These are phyloP conservation scores for Lasius fuliginosus DNA, from an alignment of 2,888 invertebrate genomes.

Conservation along the genomic window DNA sequence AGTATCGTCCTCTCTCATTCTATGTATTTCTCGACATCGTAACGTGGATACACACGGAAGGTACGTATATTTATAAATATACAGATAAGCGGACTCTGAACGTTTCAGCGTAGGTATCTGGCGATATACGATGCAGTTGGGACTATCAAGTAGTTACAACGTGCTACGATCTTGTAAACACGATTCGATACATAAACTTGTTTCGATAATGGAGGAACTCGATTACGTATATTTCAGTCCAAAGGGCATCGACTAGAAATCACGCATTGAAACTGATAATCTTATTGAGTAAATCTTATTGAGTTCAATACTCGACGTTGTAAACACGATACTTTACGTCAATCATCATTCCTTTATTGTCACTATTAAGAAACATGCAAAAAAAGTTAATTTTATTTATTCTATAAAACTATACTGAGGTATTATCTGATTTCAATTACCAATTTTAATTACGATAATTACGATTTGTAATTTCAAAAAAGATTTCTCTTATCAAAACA, in stretches of 20 bases:
- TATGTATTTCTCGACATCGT: slow-evolving; percentile 12
- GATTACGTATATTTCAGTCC: slow-evolving; percentile 34
- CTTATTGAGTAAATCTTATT: neutral
- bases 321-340: slow-evolving; percentile 15
- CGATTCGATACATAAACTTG: slow-evolving; percentile 35
- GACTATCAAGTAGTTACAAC: slow-evolving; percentile 48
- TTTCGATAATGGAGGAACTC: slow-evolving; percentile 37
- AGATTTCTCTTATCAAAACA: neutral
- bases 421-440: neutral
- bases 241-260: slow-evolving; percentile 37
- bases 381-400: neutral
- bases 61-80: slow-evolving; percentile 67
- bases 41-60: slow-evolving; percentile 30
- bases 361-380: neutral
- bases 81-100: slow-evolving; percentile 61
- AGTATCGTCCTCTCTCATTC: slow-evolving; percentile 7
- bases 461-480: neutral
- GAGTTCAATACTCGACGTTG: slow-evolving; percentile 29
- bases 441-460: neutral
- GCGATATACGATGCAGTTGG: slow-evolving; percentile 39
- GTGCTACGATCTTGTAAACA: slow-evolving; percentile 49
- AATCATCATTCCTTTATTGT: neutral
- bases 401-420: neutral
- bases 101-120: slow-evolving; percentile 16
- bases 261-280: neutral